phyloP scores from a whole-genome alignment of 92 coral and sea anemone genomes.

The Parazoanthus darwini region DNA sequence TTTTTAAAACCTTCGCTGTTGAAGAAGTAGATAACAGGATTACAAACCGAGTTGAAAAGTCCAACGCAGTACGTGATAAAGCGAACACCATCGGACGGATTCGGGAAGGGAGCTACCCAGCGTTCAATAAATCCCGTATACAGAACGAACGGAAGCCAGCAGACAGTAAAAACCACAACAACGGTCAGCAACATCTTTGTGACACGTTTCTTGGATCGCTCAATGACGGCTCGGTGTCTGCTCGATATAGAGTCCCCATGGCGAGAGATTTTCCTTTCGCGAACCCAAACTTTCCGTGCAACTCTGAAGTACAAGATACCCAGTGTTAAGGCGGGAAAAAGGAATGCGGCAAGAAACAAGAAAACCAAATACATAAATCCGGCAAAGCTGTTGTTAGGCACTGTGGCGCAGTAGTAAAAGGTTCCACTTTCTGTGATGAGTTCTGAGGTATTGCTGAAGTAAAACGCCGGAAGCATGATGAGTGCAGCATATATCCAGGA shows the following conservation, averaged over 20 bases:
- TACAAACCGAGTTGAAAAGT: constrained; percentile 77
- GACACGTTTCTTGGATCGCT: constrained; percentile 68
- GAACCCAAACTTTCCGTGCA: constrained; percentile 79
- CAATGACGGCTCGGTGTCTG: constrained; percentile 50
- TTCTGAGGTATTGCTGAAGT: constrained; percentile 63
- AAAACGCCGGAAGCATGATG: constrained; percentile 75
- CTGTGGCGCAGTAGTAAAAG: constrained; percentile 68
- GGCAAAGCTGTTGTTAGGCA: constrained; percentile 68
- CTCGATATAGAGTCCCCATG: constrained; percentile 53
- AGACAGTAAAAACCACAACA: constrained; percentile 60
- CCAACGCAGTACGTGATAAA: constrained; percentile 67
- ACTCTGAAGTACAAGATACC: constrained; percentile 71
- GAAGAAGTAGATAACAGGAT: constrained; percentile 81
- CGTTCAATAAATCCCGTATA: constrained; percentile 82
- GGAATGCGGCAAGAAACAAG: constrained; percentile 64
- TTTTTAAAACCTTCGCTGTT: constrained; percentile 71
- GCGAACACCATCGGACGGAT: constrained; percentile 73
- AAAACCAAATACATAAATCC: constrained; percentile 69
- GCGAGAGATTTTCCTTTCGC: constrained; percentile 82
- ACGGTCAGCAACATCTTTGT: constrained; percentile 77
- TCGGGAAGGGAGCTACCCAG: constrained; percentile 81
- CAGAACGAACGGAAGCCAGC: constrained; percentile 80
- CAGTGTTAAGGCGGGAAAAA: constrained; percentile 69
- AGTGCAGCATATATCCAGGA: constrained; percentile 71
- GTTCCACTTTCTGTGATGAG: constrained; percentile 49